Evolutionary conservation across 2,888 invertebrate genomes (phyloP).

Genomic region (Synanthedon andrenaeformis): DNA sequence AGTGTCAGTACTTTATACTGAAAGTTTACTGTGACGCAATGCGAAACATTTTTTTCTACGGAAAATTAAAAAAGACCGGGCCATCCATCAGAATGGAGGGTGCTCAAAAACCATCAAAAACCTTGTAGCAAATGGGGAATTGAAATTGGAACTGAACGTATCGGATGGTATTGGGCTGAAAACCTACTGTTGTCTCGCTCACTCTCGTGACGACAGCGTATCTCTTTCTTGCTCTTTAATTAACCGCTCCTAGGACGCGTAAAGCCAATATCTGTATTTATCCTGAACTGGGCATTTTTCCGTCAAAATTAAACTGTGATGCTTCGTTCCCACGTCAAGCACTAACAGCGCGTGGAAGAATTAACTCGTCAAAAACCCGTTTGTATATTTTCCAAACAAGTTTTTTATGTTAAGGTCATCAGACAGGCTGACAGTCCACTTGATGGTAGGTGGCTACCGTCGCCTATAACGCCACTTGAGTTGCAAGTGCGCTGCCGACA

Average conservation of each 20-base stretch:
- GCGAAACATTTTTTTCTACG: background rate
- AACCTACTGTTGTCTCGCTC: conserved; percentile 9
- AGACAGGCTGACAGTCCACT: too few species aligned
- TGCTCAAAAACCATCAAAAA: background rate
- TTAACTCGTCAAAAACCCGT: too few species aligned
- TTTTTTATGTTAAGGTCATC: too few species aligned
- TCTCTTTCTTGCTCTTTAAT: conserved; percentile 28
- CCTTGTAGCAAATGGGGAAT: background rate
- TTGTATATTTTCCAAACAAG: too few species aligned
- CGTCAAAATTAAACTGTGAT: too few species aligned
- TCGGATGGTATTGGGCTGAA: background rate
- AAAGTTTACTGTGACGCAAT: too few species aligned
- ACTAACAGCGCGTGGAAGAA: too few species aligned
- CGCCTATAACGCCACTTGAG: too few species aligned
- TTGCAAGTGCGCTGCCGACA: too few species aligned
- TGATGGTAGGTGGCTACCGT: too few species aligned
- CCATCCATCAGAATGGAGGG: background rate
- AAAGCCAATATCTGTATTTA: background rate
- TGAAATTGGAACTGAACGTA: background rate
- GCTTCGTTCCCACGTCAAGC: too few species aligned
- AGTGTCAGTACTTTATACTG: too few species aligned
- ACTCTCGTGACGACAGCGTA: conserved; percentile 2
- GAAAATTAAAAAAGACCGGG: background rate
- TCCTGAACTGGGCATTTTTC: background rate
- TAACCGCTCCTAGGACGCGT: conserved; percentile 20